These are phyloP conservation scores for Brachionus sp. DNA, from an alignment of 1,140 invertebrate species.

Conservation along the genomic window DNA sequence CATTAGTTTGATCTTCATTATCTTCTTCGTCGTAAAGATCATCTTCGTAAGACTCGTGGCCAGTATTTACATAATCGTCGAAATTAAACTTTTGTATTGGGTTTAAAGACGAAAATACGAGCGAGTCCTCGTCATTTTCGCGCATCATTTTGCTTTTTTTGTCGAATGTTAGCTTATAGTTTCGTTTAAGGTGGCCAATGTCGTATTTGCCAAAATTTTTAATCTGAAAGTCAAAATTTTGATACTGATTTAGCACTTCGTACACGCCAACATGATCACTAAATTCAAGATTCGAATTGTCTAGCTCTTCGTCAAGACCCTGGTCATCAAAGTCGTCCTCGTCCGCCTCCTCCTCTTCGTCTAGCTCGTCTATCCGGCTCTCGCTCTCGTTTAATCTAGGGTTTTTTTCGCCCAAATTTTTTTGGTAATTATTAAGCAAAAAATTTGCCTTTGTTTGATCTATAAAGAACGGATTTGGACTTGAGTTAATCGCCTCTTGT, in stretches of 20 bases:
- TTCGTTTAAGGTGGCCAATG: slow-evolving; percentile 4
- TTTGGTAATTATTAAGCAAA: background rate
- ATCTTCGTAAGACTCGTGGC: background rate
- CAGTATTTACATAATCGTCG: slow-evolving; percentile 12
- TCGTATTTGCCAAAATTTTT: background rate
- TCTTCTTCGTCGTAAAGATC: background rate
- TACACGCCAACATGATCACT: slow-evolving; percentile 26
- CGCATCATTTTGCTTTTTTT: background rate
- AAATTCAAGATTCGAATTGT: slow-evolving; percentile 28
- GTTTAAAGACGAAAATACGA: background rate
- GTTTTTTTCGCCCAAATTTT: background rate
- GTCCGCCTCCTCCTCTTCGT: background rate
- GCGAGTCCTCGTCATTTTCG: slow-evolving; percentile 6
- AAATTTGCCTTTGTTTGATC: slow-evolving; percentile 23
- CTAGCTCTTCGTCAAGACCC: background rate
- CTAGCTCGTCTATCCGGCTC: background rate
- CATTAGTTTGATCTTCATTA: background rate
- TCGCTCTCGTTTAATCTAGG: background rate
- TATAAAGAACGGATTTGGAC: slow-evolving; percentile 11
- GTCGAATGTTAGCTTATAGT: slow-evolving; percentile 24
- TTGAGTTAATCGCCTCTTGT: background rate
- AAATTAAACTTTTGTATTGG: background rate
- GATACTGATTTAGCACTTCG: background rate
- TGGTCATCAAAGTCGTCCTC: background rate
- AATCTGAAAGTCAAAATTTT: background rate